These are phyloP conservation scores for Eulithis prunata DNA, from an alignment of 2,888 invertebrate species.

Conservation along the genomic window DNA sequence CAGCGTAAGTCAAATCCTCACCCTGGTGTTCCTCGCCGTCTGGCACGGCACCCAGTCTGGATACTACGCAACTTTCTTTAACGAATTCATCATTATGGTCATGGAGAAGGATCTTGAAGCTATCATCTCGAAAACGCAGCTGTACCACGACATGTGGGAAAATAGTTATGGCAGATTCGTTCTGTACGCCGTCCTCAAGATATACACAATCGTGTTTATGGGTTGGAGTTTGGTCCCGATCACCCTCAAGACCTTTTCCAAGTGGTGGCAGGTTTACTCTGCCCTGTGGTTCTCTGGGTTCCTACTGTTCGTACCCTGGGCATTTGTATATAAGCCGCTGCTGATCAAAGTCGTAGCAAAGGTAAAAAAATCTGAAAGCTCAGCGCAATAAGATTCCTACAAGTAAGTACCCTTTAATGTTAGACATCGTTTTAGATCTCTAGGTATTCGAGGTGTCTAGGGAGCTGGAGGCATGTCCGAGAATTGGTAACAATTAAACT, in stretches of 20 bases:
- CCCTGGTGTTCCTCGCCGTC: constrained; percentile 94
- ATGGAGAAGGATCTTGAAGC: constrained; percentile 91
- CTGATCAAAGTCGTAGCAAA: constrained; percentile 38
- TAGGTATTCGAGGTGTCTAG: not conserved
- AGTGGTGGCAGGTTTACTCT: constrained; percentile 87
- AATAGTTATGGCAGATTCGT: constrained; percentile 66
- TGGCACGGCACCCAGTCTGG: constrained; percentile 99
- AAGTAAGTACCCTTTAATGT: not conserved
- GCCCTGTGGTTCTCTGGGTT: constrained; percentile 89
- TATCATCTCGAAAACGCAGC: constrained; percentile 79
- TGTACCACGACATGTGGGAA: constrained; percentile 74
- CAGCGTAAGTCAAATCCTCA: constrained; percentile 90
- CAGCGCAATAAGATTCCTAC: not conserved
- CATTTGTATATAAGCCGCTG: constrained; percentile 82
- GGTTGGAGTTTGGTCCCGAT: constrained; percentile 93
- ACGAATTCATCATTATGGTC: constrained; percentile 94
- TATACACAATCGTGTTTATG: constrained; percentile 92
- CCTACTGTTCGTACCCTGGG: constrained; percentile 87
- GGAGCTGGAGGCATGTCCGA: not conserved
- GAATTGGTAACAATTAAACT: too few relatives aligned
- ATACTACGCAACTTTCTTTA: constrained; percentile 96
- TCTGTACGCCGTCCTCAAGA: constrained; percentile 85
- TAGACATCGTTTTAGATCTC: not conserved
- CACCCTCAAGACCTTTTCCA: constrained; percentile 87
- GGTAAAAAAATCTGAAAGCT: constrained; percentile 1